Percentiles rank a stretch among this genome's conserved stretches.
phyloP scores from a whole-genome alignment of 1,140 invertebrate genomes.

The Oreohelix idahoensis region DNA sequence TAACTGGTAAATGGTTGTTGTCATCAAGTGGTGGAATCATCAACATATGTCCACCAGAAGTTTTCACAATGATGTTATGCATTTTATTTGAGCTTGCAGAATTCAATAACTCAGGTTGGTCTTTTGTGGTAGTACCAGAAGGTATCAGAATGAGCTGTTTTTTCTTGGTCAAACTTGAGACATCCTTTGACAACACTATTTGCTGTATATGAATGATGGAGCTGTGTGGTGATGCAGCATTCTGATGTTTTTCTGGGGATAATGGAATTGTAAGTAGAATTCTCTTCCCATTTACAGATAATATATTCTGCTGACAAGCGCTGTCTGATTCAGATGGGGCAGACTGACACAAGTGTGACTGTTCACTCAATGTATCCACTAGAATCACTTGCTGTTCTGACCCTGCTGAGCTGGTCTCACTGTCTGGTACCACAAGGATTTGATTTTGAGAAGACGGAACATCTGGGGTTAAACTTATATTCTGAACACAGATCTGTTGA shows the following conservation, averaged over 20 bases:
- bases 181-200: neutral
- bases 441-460: neutral
- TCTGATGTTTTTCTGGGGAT: neutral
- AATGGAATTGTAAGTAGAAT: neutral
- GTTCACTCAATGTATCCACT: neutral
- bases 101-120: neutral
- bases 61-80: neutral
- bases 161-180: neutral
- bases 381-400: neutral
- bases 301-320: neutral
- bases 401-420: neutral
- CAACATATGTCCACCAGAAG: neutral
- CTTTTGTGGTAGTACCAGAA: neutral
- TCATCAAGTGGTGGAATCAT: neutral
- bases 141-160: neutral
- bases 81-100: neutral
- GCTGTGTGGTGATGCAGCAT: neutral
- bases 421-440: neutral
- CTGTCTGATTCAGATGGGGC: neutral
- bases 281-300: neutral
- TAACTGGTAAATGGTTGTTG: neutral
- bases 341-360: neutral
- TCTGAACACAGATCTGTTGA: neutral
- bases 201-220: neutral
- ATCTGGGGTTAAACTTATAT: neutral